phyloP scores from a whole-genome alignment of 2,888 invertebrate genomes.

The Lasius fuliginosus region DNA sequence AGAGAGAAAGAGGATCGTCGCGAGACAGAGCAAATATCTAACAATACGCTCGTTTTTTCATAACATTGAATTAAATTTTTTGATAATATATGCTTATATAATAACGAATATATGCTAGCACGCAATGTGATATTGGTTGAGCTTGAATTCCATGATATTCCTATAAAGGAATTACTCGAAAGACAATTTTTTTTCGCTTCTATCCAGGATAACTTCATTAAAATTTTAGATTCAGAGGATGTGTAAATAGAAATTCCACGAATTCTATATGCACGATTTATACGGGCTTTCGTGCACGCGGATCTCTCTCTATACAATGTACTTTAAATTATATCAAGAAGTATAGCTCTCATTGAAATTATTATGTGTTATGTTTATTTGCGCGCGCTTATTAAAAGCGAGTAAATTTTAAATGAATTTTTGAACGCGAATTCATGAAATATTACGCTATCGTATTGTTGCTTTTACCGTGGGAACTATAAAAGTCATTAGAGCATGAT shows the following conservation, averaged over 20 bases:
- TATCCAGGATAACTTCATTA: slow-evolving; percentile 24
- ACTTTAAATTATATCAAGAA: slow-evolving; percentile 7
- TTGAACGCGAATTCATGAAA: slow-evolving; percentile 12
- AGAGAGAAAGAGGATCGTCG: background rate
- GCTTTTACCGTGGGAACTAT: background rate
- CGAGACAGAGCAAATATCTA: slow-evolving; percentile 1
- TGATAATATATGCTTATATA: slow-evolving; percentile 4
- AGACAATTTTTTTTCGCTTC: background rate
- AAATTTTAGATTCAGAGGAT: slow-evolving; percentile 38
- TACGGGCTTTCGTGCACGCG: slow-evolving; percentile 4
- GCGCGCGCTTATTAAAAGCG: slow-evolving; percentile 19
- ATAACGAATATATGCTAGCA: slow-evolving; percentile 20
- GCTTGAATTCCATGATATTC: slow-evolving; percentile 6
- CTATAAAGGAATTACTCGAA: slow-evolving; percentile 18
- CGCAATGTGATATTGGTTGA: slow-evolving; percentile 12
- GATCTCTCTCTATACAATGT: background rate
- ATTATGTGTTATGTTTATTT: slow-evolving; percentile 24
- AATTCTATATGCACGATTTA: slow-evolving; percentile 11
- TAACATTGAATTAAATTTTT: slow-evolving; percentile 4
- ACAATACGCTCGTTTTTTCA: background rate
- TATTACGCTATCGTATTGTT: slow-evolving; percentile 9
- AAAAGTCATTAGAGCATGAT: slow-evolving; percentile 6
- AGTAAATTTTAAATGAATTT: slow-evolving; percentile 27
- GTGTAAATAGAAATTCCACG: slow-evolving; percentile 2
- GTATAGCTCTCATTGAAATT: background rate